Conservation (phyloP, 2,888 invertebrate genomes). For the Dromius quadrimaculatus region DNA sequence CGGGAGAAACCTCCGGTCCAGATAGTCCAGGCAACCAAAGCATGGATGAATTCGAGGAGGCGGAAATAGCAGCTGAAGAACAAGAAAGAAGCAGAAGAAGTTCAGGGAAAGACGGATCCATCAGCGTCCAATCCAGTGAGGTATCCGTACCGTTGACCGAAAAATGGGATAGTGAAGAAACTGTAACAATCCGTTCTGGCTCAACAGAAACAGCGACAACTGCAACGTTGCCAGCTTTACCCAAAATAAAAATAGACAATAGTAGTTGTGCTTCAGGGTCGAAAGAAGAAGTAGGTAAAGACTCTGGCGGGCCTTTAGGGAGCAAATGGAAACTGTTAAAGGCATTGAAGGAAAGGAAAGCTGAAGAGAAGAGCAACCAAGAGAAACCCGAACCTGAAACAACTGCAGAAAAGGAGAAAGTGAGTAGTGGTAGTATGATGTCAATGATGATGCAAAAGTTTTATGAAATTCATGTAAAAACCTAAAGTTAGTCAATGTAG, state of each 20-base stretch:
- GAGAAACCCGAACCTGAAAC: slow-evolving; percentile 73
- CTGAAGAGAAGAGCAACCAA: slow-evolving; percentile 84
- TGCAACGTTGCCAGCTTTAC: slow-evolving; percentile 62
- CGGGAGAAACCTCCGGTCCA: slow-evolving; percentile 90
- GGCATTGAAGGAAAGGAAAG: slow-evolving; percentile 89
- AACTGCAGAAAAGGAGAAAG: slow-evolving; percentile 77
- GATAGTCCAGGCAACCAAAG: slow-evolving; percentile 82
- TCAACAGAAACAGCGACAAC: slow-evolving; percentile 62
- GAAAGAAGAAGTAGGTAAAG: slow-evolving; percentile 62
- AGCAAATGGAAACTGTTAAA: slow-evolving; percentile 94
- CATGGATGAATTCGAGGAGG: slow-evolving; percentile 78
- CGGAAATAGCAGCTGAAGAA: slow-evolving; percentile 70
- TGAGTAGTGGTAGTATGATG: slow-evolving; percentile 78
- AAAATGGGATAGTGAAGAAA: slow-evolving; percentile 65
- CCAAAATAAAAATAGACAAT: slow-evolving; percentile 69
- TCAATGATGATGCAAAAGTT: slow-evolving; percentile 78
- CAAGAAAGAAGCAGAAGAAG: slow-evolving; percentile 62
- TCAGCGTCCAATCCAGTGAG: slow-evolving; percentile 65
- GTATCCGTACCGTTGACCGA: slow-evolving; percentile 64
- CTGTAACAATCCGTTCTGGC: slow-evolving; percentile 62
- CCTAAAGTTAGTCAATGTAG: slow-evolving; percentile 63
- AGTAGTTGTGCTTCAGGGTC: slow-evolving; percentile 63
- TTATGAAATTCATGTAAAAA: slow-evolving; percentile 76
- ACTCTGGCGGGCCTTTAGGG: slow-evolving; percentile 72
- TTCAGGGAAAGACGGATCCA: slow-evolving; percentile 66